Conservation (phyloP, 2,888 invertebrate genomes). For the Leptopilina drosophilae region DNA sequence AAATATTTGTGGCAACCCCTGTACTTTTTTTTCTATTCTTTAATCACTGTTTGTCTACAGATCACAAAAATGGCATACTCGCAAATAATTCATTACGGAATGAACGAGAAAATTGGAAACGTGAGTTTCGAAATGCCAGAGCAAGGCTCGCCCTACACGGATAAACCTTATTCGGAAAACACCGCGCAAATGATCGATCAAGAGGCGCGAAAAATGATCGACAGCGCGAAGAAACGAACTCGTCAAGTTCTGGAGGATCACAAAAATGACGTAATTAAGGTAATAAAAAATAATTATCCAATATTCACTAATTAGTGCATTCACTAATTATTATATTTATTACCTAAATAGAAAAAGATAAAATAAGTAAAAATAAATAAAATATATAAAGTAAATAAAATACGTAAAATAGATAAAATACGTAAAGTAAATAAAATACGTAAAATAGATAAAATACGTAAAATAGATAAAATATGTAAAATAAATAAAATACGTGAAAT, state of each 20-base stretch:
- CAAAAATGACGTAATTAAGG: constrained; percentile 91
- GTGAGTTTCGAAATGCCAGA: constrained; percentile 97
- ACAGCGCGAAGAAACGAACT: constrained; percentile 89
- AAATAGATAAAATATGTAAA: too few relatives aligned
- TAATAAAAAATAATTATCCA: constrained; percentile 64
- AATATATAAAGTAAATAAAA: too few relatives aligned
- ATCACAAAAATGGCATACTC: constrained; percentile 97
- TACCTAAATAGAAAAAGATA: neutral
- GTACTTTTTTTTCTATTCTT: neutral
- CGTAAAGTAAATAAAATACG: too few relatives aligned
- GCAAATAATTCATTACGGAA: constrained; percentile 98
- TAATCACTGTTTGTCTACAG: constrained; percentile 54
- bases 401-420: too few relatives aligned
- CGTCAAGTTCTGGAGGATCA: constrained; percentile 87
- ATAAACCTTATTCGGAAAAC: constrained; percentile 98
- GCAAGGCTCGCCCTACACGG: constrained; percentile 92
- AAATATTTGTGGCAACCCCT: too few relatives aligned
- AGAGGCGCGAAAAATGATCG: constrained; percentile 90
- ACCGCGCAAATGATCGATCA: constrained; percentile 97
- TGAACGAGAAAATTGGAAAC: constrained; percentile 98
- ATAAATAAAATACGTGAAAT: too few relatives aligned
- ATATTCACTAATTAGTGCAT: neutral
- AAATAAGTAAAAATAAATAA: too few relatives aligned
- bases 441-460: too few relatives aligned
- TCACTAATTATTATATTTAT: too few relatives aligned